Evolutionary conservation across 2,113 vertebrate genomes (phyloP).

Genomic region (Malurus cyaneus): DNA sequence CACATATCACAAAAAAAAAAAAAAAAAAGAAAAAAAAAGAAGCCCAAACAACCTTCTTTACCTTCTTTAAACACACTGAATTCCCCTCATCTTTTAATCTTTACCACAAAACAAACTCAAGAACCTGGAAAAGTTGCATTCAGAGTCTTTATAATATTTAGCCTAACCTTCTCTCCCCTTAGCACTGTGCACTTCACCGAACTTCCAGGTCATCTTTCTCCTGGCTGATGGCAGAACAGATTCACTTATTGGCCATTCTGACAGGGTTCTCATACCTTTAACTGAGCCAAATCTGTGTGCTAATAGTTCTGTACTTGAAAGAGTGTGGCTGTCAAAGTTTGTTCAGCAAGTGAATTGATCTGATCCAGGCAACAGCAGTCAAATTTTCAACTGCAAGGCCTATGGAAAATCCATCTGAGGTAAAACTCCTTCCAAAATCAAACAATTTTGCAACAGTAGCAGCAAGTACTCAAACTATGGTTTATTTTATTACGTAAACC

Average conservation of each 20-base stretch:
- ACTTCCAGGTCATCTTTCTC: not conserved
- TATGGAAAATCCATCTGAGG: not conserved
- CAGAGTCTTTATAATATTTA: not conserved
- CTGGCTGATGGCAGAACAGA: not conserved
- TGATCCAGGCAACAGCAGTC: not conserved
- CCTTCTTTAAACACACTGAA: not conserved
- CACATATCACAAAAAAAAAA: not conserved
- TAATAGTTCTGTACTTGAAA: not conserved
- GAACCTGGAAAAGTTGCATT: not conserved
- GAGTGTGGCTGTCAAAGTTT: not conserved
- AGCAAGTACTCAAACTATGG: not conserved
- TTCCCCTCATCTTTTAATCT: not conserved
- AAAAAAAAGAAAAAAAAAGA: not conserved
- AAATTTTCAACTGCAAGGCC: not conserved
- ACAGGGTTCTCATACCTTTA: not conserved
- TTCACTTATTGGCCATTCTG: not conserved
- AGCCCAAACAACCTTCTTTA: not conserved
- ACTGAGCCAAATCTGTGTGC: not conserved
- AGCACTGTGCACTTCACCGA: not conserved
- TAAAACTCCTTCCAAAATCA: not conserved
- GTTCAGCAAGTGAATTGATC: not conserved
- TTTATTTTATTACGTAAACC: not conserved
- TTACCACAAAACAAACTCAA: slow-evolving; percentile 1
- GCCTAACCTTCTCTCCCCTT: not conserved
- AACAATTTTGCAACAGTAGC: not conserved